Base-by-base conservation (phyloP, 2,888 invertebrate genomes). In the Andrena fulva region DNA sequence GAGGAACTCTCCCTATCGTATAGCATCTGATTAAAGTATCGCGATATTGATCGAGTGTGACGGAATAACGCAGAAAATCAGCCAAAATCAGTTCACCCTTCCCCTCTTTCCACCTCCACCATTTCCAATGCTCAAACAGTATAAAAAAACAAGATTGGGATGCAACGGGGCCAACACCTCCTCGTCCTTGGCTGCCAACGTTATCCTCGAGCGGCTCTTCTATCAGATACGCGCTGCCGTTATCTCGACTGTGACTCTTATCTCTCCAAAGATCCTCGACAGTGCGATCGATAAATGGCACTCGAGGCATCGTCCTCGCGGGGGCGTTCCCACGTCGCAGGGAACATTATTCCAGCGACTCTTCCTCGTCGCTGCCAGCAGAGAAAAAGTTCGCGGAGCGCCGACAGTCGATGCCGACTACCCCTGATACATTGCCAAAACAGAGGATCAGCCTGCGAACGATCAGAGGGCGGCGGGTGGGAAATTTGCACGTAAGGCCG, bases 241-340 rank as follows among this genome's bases (percentile, higher is more conserved):
- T 62, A 24, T 62, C 71, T n/a, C 27, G 33, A 33, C 33, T 12
- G 71, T 63, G 50, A 52, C 20, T 42, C 72, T 29, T 74, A 24
- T 74, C 66, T 33, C 8, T 20, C 16, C 56, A 2, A 4, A n/a
- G 50, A 60, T 67, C 48, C 31, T 33, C n/a, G 48, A 24, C 50
- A 42, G 50, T 31, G 31, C 59, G 31, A 72, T 72, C 63, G 71
- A 72, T 52, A 52, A 63, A 63, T 33, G 33, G 16, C 16, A 66
- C 10, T 27, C 56, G 56, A 27, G 12, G 10, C 20, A 10, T 0
- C n/a, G 20, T n/a, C 52, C 52, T 24, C 24, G 24, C 10, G 1
- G 54, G 16, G 54, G 10, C 54, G 20, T 56, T 56, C 24, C 24
- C 20, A 42, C 42, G 42, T 42, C 24, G 10, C 4, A 12, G 56